Evolutionary conservation across 2,113 vertebrate genomes (phyloP).

Genomic region (Phoxinus phoxinus): DNA sequence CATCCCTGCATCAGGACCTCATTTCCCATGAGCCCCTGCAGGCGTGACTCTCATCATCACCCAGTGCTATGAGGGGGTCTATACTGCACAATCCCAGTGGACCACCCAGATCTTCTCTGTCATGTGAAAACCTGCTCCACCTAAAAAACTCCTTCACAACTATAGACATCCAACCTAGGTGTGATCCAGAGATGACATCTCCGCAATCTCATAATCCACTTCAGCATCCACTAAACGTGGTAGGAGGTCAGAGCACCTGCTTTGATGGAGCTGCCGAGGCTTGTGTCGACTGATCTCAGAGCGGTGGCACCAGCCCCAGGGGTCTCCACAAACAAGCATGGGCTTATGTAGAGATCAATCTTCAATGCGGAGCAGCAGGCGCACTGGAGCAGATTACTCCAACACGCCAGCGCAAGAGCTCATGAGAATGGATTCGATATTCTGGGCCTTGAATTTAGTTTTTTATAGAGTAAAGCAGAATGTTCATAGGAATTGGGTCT

Average conservation of each 20-base stretch:
- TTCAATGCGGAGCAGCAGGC: conserved; percentile 24
- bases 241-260: conserved; percentile 21
- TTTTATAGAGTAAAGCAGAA: not conserved
- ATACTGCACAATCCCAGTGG: conserved; percentile 32
- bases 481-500: not conserved
- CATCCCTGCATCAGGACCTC: conserved; percentile 32
- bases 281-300: conserved; percentile 38
- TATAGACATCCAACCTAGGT: conserved; percentile 27
- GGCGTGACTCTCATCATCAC: conserved; percentile 34
- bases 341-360: conserved; percentile 42
- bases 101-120: conserved; percentile 22
- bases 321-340: conserved; percentile 32
- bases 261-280: conserved; percentile 25
- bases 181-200: conserved; percentile 31
- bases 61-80: conserved; percentile 24
- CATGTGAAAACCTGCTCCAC: not conserved
- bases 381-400: conserved; percentile 20
- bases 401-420: not conserved
- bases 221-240: conserved; percentile 6
- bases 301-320: not conserved
- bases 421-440: conserved; percentile 27
- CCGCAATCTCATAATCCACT: conserved; percentile 19
- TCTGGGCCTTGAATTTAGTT: conserved; percentile 19
- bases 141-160: conserved; percentile 34
- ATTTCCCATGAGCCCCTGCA: conserved; percentile 45